Conservation (phyloP, 2,797 vertebrate genomes). For the Silurus aristotelis region DNA sequence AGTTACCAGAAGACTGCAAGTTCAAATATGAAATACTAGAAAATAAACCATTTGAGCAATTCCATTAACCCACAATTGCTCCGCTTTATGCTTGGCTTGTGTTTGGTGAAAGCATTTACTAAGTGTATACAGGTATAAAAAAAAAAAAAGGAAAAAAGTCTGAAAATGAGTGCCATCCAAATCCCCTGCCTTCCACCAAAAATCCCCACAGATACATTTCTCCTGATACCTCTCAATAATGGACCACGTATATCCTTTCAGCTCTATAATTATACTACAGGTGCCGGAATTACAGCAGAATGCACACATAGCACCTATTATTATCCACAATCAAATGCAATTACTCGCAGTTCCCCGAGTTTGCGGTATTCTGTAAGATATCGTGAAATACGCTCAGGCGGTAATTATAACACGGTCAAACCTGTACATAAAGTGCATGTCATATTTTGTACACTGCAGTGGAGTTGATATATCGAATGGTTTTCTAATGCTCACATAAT, state of each 20-base stretch:
- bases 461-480: not conserved
- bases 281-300: slow-evolving; percentile 25
- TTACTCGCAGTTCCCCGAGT: not conserved
- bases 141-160: not conserved
- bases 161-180: not conserved
- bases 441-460: not conserved
- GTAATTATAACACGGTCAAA: not conserved
- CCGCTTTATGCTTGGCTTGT: not conserved
- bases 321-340: slow-evolving; percentile 31
- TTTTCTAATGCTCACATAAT: not conserved
- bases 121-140: not conserved
- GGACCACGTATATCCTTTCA: slow-evolving; percentile 15
- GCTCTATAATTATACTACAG: slow-evolving; percentile 1
- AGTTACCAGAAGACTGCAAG: too few species aligned
- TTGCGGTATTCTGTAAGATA: not conserved
- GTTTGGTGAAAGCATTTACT: not conserved
- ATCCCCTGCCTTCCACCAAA: not conserved
- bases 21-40: not conserved
- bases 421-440: not conserved
- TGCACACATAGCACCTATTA: not conserved
- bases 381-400: not conserved
- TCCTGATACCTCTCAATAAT: slow-evolving; percentile 12
- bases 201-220: slow-evolving; percentile 1
- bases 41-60: not conserved
- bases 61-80: not conserved